Conservation (phyloP, 2,113 vertebrate species). For the Raja brachyura region DNA sequence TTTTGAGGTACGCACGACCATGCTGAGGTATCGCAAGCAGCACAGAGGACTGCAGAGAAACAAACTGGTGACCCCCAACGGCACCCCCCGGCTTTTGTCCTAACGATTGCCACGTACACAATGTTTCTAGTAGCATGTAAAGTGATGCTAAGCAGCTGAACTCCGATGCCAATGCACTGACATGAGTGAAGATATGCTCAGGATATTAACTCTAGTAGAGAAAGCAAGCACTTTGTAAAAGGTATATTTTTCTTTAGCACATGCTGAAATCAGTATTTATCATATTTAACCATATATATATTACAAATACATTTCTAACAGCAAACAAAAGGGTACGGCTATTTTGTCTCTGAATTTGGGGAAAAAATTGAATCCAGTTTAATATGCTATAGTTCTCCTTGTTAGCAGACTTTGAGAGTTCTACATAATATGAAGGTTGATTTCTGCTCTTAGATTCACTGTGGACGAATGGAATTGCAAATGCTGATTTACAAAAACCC, state of each 20-base stretch:
- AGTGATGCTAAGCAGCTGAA: not conserved
- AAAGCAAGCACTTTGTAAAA: slow-evolving; percentile 34
- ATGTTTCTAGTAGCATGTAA: not conserved
- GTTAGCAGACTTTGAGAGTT: not conserved
- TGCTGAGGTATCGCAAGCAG: slow-evolving; percentile 77
- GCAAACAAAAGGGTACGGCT: not conserved
- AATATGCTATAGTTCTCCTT: not conserved
- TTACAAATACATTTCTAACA: not conserved
- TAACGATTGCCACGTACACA: slow-evolving; percentile 41
- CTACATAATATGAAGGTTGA: not conserved
- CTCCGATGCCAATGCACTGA: not conserved
- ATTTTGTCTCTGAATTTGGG: not conserved
- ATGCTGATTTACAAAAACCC: no score
- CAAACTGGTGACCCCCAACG: slow-evolving; percentile 66
- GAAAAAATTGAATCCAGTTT: not conserved
- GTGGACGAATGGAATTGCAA: no score
- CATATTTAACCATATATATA: slow-evolving; percentile 1
- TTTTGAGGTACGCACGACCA: slow-evolving; percentile 83
- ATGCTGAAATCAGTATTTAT: slow-evolving; percentile 26
- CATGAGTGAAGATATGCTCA: slow-evolving; percentile 25
- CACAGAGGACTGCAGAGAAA: slow-evolving; percentile 72
- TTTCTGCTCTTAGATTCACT: no score
- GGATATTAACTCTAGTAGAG: not conserved
- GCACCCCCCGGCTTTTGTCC: slow-evolving; percentile 56
- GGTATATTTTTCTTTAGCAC: slow-evolving; percentile 19